Base-by-base conservation (phyloP, 2,888 invertebrate species). In the Phyto melanocephala region DNA sequence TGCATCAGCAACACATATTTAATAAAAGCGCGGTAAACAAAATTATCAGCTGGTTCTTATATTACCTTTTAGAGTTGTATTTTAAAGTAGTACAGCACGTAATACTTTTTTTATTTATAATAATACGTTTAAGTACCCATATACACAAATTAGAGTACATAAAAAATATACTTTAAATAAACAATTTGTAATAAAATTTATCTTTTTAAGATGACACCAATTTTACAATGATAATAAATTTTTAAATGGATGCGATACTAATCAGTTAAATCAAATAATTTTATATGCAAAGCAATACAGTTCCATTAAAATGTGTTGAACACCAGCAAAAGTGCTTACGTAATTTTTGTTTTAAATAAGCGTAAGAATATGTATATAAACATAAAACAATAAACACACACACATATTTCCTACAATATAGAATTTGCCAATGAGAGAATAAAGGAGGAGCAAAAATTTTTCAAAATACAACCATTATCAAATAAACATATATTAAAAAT, bases 301-400 rank as follows among this genome's bases (percentile, higher is more conserved):
- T 65, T 71, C 17, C 5, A 50, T 71, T 17, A 33, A 37, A 71
- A 65, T 54, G 22, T 45, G 13, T 13, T 13, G 56, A 50, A 75
- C 52, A 42, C 45, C 24, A 54, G 11, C 37, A 13, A 17, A 71
- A 13, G 52, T 65, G 84, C 82, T 90, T 90, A 88, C 90, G 89
- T 88, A 90, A 90, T 86, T 86, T 81, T 85, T 87, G 88, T 28
- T 28, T 28, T 28, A 28, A 5, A 28, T 5, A 28, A 5, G 3
- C 3, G 4, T 28, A 5, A 89, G 89, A 89, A 76, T 24, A 22
- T 24, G 1, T 35, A 67, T 20, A 54, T 11, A 72, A 10, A 56
- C 6, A 5, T 20, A 35, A 0, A 58, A 40, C 11, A 62, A 45
- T 11, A 68, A 11, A 70, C 17, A 60, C 28, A 28, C 2, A 47